Evolutionary conservation across 2,888 invertebrate species (phyloP), one percentile per base, ranked within the genome.

Genomic region (Campoletis raptor): DNA sequence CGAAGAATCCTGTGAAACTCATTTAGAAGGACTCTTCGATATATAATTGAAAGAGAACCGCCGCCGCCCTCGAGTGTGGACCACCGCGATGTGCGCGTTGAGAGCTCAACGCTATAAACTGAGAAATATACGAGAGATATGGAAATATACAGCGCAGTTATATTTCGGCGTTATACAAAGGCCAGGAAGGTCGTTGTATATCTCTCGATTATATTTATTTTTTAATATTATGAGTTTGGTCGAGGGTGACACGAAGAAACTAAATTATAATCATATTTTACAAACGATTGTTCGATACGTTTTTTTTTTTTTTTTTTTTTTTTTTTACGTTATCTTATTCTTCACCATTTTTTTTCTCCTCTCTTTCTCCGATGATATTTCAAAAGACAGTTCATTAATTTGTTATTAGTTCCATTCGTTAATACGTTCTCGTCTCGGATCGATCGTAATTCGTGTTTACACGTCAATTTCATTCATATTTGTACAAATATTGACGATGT

Each of bases 1-100:
- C 78, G 87, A 89, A 87, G 87, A 57, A 61, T 80, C 80, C 84
- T 85, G 78, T 86, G 77, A 86, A 84, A 81, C 37, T 73, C 77
- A 64, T 82, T 77, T 18, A 86, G 85, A 86, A 89, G 88, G 87
- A 88, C 83, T 89, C 84, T 76, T 82, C 76, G 85, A 74, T 81
- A 15, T 61, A 86, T 93, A 93, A 93, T 93, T 92, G 92, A 93
- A 93, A 92, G 92, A 92, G 88, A 89, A 89, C 91, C 92, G 92
- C 91, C 93, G 90, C 89, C 74, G 69, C 81, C 61, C 85, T 85
- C 81, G 86, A 86, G 67, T 84, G 78, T 45, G 88, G 91, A 90
- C 91, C 92, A 93, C 92, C 90, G 70, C 89, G 85, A 52, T 77
- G 82, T 81, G 81, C 77, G 79, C 77, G 79, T 79, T 81, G 74